These are phyloP conservation scores for Epistrophella euchroma DNA, from an alignment of 2,888 invertebrate genomes.

Conservation along the genomic window DNA sequence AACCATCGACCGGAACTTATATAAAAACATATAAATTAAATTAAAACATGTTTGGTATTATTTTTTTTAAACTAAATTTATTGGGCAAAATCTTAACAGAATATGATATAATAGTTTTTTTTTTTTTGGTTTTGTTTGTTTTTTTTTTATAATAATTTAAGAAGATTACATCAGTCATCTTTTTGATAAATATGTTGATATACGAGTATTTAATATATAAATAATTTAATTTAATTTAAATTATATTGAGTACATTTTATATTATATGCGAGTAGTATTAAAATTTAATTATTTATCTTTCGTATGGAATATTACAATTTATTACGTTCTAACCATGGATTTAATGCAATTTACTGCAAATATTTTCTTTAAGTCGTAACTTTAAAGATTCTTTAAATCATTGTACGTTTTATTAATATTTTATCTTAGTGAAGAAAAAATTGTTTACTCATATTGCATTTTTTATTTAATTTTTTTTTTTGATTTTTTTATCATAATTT, in stretches of 20 bases:
- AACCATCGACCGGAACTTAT: constrained; percentile 42
- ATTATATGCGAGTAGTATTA: not conserved
- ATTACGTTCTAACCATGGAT: not conserved
- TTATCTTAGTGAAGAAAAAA: not conserved
- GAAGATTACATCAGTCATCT: constrained; percentile 4
- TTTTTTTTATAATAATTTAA: not conserved
- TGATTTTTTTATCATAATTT: not conserved
- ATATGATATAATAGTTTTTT: constrained; percentile 34
- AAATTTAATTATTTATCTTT: constrained; percentile 3
- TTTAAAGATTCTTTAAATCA: not conserved
- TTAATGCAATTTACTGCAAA: not conserved
- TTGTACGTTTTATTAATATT: not conserved
- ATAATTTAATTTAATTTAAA: not conserved
- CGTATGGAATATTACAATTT: not conserved
- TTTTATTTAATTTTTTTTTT: not conserved
- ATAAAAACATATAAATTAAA: constrained; percentile 66
- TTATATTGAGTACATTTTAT: constrained; percentile 17
- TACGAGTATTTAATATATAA: constrained; percentile 12
- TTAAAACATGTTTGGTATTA: constrained; percentile 80
- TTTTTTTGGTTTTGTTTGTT: constrained; percentile 1
- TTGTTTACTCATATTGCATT: not conserved
- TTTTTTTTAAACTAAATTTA: constrained; percentile 85
- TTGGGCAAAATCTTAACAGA: constrained; percentile 83
- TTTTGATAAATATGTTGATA: constrained; percentile 6
- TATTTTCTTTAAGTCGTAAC: not conserved